phyloP scores from a whole-genome alignment of 2,888 invertebrate genomes.

The Agrilus cyanescens region DNA sequence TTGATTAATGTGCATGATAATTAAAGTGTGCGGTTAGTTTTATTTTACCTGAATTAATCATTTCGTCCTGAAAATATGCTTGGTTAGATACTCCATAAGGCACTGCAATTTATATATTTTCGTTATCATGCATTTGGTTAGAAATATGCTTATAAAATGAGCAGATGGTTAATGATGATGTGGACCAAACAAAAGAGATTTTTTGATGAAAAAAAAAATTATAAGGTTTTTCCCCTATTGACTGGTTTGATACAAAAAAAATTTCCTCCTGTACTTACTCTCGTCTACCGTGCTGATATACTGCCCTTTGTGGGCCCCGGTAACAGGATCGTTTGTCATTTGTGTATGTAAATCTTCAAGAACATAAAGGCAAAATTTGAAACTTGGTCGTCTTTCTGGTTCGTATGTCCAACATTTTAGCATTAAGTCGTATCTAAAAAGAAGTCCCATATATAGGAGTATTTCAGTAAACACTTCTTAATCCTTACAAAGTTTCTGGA shows the following conservation, averaged over 20 bases:
- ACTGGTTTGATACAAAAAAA: not conserved
- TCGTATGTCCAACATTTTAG: constrained; percentile 78
- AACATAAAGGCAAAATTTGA: constrained; percentile 64
- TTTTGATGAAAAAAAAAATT: not conserved
- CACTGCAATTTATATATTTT: constrained; percentile 33
- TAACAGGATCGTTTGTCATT: constrained; percentile 29
- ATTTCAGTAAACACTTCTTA: not conserved
- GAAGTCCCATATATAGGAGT: constrained; percentile 1
- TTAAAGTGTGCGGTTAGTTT: too few species aligned
- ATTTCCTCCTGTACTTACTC: constrained; percentile 26
- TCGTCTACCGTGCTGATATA: constrained; percentile 37
- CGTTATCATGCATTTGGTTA: not conserved
- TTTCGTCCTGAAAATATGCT: constrained; percentile 67
- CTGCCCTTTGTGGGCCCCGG: constrained; percentile 36
- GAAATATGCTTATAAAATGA: not conserved
- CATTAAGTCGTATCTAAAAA: constrained; percentile 69
- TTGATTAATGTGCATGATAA: too few species aligned
- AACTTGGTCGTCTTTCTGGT: constrained; percentile 76
- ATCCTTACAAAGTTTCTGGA: constrained; percentile 62
- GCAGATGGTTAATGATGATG: not conserved
- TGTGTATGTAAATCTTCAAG: constrained; percentile 36
- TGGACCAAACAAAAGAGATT: not conserved
- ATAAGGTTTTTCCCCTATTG: constrained; percentile 1
- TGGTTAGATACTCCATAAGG: constrained; percentile 61
- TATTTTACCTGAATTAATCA: constrained; percentile 46